Evolutionary conservation across 2,113 vertebrate species (phyloP).

Genomic region (Hystrix cristata): DNA sequence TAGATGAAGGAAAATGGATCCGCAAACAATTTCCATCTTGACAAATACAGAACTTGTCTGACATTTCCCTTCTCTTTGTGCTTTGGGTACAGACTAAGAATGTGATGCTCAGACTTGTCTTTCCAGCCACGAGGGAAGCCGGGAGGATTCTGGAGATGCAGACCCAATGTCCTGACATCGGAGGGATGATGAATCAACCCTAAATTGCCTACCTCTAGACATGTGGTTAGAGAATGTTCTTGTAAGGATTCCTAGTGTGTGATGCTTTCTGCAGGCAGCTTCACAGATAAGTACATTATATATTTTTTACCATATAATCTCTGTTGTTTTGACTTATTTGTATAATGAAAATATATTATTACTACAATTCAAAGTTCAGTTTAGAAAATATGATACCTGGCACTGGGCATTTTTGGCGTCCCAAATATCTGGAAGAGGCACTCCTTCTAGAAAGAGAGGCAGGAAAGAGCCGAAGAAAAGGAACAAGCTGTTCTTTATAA

Average conservation of each 20-base stretch:
- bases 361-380: conserved; percentile 55
- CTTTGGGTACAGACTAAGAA: neutral
- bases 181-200: conserved; percentile 40
- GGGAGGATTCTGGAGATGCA: neutral
- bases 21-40: neutral
- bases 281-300: conserved; percentile 30
- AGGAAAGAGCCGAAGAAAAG: neutral
- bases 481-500: conserved; percentile 57
- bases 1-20: conserved; percentile 11
- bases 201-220: neutral
- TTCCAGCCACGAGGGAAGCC: neutral
- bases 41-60: neutral
- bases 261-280: neutral
- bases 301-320: conserved; percentile 3
- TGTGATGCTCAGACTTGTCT: neutral
- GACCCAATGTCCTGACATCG: neutral
- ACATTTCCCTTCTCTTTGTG: neutral
- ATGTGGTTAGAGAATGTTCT: conserved; percentile 65
- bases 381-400: conserved; percentile 49
- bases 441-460: neutral
- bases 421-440: neutral
- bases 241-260: conserved; percentile 35
- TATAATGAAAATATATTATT: conserved; percentile 57
- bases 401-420: conserved; percentile 36
- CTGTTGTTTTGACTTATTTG: conserved; percentile 57